Percentiles rank a stretch among this genome's conserved stretches.
phyloP scores from a whole-genome alignment of 2,113 vertebrate genomes.

The Apodemus speciosus region DNA sequence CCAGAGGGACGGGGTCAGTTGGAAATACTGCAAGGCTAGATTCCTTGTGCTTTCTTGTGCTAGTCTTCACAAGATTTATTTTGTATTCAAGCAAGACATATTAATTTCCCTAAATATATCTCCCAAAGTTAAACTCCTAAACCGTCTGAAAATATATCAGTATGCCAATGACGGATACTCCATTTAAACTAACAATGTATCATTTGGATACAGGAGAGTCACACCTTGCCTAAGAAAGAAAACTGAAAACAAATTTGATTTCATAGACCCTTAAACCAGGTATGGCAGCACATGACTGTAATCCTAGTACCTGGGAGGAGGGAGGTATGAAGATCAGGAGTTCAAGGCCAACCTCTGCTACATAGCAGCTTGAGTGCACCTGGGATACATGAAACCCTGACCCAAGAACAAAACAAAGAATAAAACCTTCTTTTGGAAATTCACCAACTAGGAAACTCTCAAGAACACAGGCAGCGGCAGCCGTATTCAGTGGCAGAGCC shows the following conservation, averaged over 20 bases:
- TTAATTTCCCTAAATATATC: constrained; percentile 42
- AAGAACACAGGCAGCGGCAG: not conserved
- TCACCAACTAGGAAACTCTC: not conserved
- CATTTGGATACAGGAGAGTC: not conserved
- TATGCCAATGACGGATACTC: not conserved
- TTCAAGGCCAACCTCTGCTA: not conserved
- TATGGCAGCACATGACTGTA: not conserved
- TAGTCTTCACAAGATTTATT: not conserved
- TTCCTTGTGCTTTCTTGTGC: constrained; percentile 23
- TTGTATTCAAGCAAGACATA: not conserved
- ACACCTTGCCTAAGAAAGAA: not conserved
- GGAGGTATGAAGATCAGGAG: not conserved
- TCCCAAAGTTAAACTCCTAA: not conserved
- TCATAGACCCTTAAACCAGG: not conserved
- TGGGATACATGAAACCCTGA: not conserved
- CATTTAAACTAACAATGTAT: not conserved
- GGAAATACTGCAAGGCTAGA: not conserved
- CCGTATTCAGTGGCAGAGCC: not conserved
- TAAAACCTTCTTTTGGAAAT: not conserved
- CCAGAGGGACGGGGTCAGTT: constrained; percentile 11
- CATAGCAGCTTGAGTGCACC: not conserved
- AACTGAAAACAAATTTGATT: constrained; percentile 37
- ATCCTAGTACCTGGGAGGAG: not conserved
- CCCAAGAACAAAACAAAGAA: not conserved
- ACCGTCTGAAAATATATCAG: constrained; percentile 5